phyloP scores from a whole-genome alignment of 2,113 vertebrate species.

The Aptenodytes patagonicus region DNA sequence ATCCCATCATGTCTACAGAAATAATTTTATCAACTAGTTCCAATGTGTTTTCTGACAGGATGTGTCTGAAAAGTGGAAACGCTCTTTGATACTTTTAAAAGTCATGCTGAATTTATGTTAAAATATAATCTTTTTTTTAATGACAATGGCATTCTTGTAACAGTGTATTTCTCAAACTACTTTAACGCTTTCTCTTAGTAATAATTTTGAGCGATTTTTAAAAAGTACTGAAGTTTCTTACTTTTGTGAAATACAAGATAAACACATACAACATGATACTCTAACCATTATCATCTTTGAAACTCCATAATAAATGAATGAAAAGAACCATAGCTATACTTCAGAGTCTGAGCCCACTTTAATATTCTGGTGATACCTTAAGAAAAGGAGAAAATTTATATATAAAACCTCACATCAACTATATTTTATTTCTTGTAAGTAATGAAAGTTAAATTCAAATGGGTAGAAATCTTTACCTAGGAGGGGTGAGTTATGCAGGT shows the following conservation, averaged over 20 bases:
- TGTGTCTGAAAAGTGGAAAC: background rate
- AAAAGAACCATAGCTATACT: background rate
- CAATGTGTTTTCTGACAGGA: background rate
- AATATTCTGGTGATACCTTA: background rate
- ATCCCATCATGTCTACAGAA: background rate
- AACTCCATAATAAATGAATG: background rate
- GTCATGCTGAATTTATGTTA: background rate
- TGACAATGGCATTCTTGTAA: background rate
- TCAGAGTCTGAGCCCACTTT: background rate
- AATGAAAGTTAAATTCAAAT: background rate
- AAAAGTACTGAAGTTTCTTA: background rate
- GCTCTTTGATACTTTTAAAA: background rate
- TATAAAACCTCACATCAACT: background rate
- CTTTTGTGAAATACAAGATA: background rate
- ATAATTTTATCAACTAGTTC: background rate
- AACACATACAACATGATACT: background rate
- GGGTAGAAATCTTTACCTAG: background rate
- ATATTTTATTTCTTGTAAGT: background rate
- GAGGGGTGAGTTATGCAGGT: background rate
- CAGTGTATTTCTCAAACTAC: background rate
- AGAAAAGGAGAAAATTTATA: background rate
- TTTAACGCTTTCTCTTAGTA: background rate
- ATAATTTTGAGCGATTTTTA: background rate
- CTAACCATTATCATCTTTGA: background rate
- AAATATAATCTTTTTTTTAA: background rate